phyloP scores from a whole-genome alignment of 2,797 vertebrate genomes.

The Phrynocephalus vlangalii region DNA sequence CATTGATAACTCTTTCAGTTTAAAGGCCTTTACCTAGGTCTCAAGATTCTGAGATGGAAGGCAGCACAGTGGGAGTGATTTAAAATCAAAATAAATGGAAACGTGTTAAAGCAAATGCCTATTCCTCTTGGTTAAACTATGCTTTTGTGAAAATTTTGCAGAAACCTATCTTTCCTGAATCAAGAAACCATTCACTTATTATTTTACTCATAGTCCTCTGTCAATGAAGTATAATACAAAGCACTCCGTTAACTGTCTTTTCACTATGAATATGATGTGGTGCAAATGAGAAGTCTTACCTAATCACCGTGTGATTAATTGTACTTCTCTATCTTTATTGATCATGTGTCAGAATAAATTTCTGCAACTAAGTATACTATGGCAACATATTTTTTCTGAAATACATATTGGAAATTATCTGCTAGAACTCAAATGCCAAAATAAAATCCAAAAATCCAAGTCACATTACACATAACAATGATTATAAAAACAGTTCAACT shows the following conservation, averaged over 20 bases:
- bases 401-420: conserved; percentile 37
- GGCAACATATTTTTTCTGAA: conserved; percentile 44
- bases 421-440: conserved; percentile 39
- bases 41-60: background rate
- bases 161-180: background rate
- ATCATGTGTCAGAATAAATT: conserved; percentile 23
- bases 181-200: background rate
- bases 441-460: conserved; percentile 35
- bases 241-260: background rate
- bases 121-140: background rate
- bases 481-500: too few species aligned
- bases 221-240: background rate
- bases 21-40: too few species aligned
- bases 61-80: background rate
- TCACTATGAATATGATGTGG: background rate
- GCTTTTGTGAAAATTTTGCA: background rate
- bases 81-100: background rate
- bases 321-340: conserved; percentile 3
- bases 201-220: background rate
- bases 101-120: background rate
- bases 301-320: background rate
- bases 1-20: background rate
- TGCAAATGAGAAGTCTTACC: background rate
- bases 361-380: conserved; percentile 35
- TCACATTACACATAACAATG: background rate